Conservation (phyloP, 1,140 invertebrate genomes). For the Drosophila arizonae region DNA sequence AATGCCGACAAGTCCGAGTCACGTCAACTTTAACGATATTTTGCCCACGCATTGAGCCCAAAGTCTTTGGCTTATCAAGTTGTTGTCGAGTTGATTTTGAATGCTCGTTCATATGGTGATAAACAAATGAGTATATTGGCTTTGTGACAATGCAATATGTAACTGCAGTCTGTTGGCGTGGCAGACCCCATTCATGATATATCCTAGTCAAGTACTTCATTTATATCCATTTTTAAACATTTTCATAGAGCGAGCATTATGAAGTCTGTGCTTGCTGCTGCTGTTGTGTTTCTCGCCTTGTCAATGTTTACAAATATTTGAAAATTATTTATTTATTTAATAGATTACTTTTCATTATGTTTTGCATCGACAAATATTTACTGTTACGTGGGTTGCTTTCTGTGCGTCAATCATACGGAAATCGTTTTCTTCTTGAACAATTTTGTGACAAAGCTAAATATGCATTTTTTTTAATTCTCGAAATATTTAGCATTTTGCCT, state of each 20-base stretch:
- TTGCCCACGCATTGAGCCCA: slow-evolving; percentile 57
- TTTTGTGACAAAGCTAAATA: slow-evolving; percentile 7
- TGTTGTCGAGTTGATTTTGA: slow-evolving; percentile 38
- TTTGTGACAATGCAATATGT: no score
- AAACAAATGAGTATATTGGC: no score
- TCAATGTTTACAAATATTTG: slow-evolving; percentile 8
- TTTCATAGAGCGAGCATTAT: no score
- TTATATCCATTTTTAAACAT: no score
- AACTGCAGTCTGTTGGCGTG: no score
- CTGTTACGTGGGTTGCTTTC: slow-evolving; percentile 54
- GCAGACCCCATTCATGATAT: no score
- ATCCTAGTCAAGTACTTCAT: no score
- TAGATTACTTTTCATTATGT: neutral
- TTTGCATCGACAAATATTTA: slow-evolving; percentile 19
- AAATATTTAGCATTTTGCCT: slow-evolving; percentile 17
- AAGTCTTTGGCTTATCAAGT: slow-evolving; percentile 65
- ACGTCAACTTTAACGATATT: slow-evolving; percentile 31
- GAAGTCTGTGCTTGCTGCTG: neutral
- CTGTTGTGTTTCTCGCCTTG: no score
- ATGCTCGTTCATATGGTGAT: no score
- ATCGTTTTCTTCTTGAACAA: slow-evolving; percentile 11
- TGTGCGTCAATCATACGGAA: slow-evolving; percentile 53
- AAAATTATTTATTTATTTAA: slow-evolving; percentile 16
- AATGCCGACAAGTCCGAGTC: slow-evolving; percentile 53
- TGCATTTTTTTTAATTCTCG: slow-evolving; percentile 5